Conservation (phyloP, 2,797 vertebrate species). For the Capromys pilorides region DNA sequence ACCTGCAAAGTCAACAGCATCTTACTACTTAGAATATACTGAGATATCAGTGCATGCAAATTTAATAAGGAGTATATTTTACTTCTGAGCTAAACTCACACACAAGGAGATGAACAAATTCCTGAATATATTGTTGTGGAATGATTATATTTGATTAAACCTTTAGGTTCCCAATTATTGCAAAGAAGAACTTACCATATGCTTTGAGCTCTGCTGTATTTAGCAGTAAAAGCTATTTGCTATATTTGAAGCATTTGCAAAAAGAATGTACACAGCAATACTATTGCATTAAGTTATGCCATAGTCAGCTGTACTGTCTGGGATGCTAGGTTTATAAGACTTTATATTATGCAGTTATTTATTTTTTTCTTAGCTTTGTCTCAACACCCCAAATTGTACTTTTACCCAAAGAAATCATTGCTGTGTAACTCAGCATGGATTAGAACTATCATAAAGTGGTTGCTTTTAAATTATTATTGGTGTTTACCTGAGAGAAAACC, state of each 20-base stretch:
- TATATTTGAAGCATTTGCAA: slow-evolving; percentile 30
- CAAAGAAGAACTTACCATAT: background rate
- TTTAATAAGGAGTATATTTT: slow-evolving; percentile 52
- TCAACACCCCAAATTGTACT: background rate
- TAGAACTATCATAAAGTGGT: background rate
- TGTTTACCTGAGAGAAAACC: background rate
- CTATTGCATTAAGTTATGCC: background rate
- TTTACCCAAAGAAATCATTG: slow-evolving; percentile 42
- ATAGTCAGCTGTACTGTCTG: background rate
- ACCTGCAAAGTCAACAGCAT: slow-evolving; percentile 66
- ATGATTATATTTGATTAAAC: background rate
- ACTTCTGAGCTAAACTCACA: background rate
- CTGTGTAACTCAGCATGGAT: background rate
- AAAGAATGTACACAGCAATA: background rate
- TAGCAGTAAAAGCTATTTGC: slow-evolving; percentile 6
- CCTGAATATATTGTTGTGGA: background rate
- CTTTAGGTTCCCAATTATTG: background rate
- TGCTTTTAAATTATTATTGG: slow-evolving; percentile 26
- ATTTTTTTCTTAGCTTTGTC: background rate
- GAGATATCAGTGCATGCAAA: slow-evolving; percentile 64
- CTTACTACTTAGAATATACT: slow-evolving; percentile 73
- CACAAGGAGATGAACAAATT: background rate
- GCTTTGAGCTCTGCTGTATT: background rate
- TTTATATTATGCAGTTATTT: background rate
- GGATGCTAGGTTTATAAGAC: background rate